Percentiles rank a stretch among this genome's conserved stretches.
These are phyloP conservation scores for Heterotis niloticus DNA, from an alignment of 2,113 vertebrate species.

Conservation along the genomic window DNA sequence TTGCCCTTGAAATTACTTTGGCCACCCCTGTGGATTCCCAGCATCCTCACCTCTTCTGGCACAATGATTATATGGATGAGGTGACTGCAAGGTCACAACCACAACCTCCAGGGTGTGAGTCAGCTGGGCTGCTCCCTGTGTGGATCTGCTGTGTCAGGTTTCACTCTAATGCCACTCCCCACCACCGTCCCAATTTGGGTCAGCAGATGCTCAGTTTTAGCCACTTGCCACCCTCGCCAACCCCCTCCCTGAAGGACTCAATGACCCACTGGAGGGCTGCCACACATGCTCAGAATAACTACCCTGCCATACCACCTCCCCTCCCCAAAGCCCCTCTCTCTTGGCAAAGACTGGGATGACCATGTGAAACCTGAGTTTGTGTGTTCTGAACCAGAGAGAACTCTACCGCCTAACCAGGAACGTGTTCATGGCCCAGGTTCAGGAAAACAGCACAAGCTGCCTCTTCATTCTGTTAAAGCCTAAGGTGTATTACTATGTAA, in stretches of 20 bases:
- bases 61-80: neutral
- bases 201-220: constrained; percentile 2
- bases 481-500: neutral
- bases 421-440: neutral
- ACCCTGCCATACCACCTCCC: neutral
- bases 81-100: neutral
- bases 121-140: constrained; percentile 4
- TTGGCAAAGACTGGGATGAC: constrained; percentile 3
- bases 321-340: neutral
- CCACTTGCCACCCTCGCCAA: neutral
- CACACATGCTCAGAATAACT: constrained; percentile 11
- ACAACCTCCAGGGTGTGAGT: neutral
- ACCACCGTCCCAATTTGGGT: neutral
- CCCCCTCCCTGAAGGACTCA: neutral
- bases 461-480: neutral
- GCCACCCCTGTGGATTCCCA: too few relatives aligned
- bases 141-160: constrained; percentile 12
- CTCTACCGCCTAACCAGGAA: neutral
- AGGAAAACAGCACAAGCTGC: neutral
- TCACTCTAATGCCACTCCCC: neutral
- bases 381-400: too few relatives aligned
- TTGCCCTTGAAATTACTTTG: too few relatives aligned
- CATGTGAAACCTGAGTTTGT: constrained; percentile 7
- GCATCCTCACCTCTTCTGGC: neutral
- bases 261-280: neutral